Evolutionary conservation across 2,888 invertebrate genomes (phyloP).

Genomic region (Vanessa cardui): DNA sequence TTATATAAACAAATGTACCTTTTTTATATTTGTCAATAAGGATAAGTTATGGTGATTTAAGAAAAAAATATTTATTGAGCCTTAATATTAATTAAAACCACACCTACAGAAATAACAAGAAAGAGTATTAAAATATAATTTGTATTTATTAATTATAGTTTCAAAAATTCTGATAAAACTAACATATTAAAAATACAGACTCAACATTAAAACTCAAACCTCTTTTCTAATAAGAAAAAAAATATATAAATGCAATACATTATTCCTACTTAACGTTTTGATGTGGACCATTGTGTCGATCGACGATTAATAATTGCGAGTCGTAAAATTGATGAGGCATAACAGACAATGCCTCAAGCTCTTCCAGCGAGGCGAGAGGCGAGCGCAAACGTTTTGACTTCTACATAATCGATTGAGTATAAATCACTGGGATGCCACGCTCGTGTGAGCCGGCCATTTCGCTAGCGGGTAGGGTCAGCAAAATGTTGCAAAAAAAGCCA

Average conservation of each 20-base stretch:
- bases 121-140: too few relatives aligned
- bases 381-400: constrained; percentile 64
- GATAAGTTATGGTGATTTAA: too few relatives aligned
- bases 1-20: too few relatives aligned
- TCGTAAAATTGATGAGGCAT: constrained; percentile 71
- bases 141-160: too few relatives aligned
- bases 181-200: too few relatives aligned
- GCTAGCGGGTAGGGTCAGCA: constrained; percentile 46
- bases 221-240: too few relatives aligned
- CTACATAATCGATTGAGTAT: constrained; percentile 58
- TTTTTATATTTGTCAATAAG: too few relatives aligned
- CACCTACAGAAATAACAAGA: too few relatives aligned
- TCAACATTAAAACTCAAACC: too few relatives aligned
- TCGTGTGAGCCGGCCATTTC: constrained; percentile 59
- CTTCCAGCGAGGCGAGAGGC: constrained; percentile 55
- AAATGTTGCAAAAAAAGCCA: constrained; percentile 29
- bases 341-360: constrained; percentile 45
- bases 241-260: neutral
- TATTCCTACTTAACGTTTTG: neutral
- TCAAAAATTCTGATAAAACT: too few relatives aligned
- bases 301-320: constrained; percentile 64
- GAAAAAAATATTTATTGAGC: too few relatives aligned
- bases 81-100: too few relatives aligned
- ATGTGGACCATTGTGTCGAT: constrained; percentile 62
- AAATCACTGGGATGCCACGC: constrained; percentile 66